Evolutionary conservation across 2,797 vertebrate genomes (phyloP).

Genomic region (Bradypus variegatus): DNA sequence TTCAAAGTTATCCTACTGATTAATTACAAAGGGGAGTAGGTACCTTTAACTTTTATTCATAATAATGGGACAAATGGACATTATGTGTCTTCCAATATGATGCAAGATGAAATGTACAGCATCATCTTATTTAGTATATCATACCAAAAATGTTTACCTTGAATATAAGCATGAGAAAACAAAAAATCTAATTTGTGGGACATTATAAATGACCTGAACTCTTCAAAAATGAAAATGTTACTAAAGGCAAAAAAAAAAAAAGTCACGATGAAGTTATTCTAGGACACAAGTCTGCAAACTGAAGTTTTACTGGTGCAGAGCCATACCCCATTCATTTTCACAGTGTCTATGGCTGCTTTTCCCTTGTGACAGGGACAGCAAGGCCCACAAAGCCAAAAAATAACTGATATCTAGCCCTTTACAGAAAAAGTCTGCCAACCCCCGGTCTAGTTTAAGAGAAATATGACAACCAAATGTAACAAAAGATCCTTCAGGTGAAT

Average conservation of each 20-base stretch:
- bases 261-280: not conserved
- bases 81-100: not conserved
- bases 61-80: not conserved
- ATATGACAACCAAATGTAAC: not conserved
- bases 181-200: not conserved
- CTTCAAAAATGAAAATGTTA: conserved; percentile 27
- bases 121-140: not conserved
- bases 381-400: not conserved
- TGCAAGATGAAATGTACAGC: not conserved
- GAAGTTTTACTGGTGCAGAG: not conserved
- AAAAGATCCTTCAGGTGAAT: conserved; percentile 8
- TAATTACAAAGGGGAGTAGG: not conserved
- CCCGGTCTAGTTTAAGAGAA: conserved; percentile 5
- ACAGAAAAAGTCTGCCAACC: not conserved
- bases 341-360: not conserved
- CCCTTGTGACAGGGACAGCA: not conserved
- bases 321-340: not conserved
- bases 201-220: not conserved
- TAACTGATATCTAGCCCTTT: not conserved
- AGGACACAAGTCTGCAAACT: not conserved
- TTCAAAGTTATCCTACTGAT: not conserved
- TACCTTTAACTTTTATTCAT: not conserved
- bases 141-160: not conserved
- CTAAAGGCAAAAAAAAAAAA: not conserved
- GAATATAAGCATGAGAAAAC: not conserved